A percentile compares a stretch with the other conserved stretches of the same genome.
Evolutionary conservation across 2,888 invertebrate species (phyloP).

Genomic region (Limnephilus lunatus): DNA sequence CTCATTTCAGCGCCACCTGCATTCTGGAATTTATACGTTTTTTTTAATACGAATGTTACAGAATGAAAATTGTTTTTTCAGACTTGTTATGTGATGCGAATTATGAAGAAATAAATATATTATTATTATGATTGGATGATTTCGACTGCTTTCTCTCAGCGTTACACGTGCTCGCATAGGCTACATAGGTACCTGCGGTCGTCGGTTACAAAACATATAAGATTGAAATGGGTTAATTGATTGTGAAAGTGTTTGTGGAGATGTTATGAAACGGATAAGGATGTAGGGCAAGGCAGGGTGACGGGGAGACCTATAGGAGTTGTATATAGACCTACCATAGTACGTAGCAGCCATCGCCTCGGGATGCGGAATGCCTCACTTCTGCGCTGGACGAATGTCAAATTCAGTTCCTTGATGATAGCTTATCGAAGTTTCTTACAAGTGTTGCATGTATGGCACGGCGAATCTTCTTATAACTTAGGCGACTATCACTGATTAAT

Average conservation of each 20-base stretch:
- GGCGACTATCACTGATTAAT: slow-evolving; percentile 44
- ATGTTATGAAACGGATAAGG: background rate
- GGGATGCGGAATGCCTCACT: background rate
- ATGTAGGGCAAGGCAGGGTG: background rate
- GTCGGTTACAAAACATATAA: slow-evolving; percentile 31
- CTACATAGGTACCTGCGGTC: background rate
- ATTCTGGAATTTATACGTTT: background rate
- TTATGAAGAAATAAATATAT: background rate
- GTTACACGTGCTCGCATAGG: background rate
- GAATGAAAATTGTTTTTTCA: background rate
- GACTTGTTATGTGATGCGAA: background rate
- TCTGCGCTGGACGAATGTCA: background rate
- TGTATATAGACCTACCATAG: slow-evolving; percentile 40
- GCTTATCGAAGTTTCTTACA: background rate
- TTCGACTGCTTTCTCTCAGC: background rate
- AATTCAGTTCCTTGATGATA: background rate
- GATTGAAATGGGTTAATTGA: background rate
- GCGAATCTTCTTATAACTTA: slow-evolving; percentile 14
- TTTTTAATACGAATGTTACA: background rate
- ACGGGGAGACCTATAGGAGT: background rate
- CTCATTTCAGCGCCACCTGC: background rate
- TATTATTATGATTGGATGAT: background rate
- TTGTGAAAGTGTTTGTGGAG: slow-evolving; percentile 22
- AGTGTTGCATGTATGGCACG: slow-evolving; percentile 36
- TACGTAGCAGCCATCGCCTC: slow-evolving; percentile 35